Base-by-base conservation (phyloP, 1,140 invertebrate genomes). In the Brevipalpus yothersi region DNA sequence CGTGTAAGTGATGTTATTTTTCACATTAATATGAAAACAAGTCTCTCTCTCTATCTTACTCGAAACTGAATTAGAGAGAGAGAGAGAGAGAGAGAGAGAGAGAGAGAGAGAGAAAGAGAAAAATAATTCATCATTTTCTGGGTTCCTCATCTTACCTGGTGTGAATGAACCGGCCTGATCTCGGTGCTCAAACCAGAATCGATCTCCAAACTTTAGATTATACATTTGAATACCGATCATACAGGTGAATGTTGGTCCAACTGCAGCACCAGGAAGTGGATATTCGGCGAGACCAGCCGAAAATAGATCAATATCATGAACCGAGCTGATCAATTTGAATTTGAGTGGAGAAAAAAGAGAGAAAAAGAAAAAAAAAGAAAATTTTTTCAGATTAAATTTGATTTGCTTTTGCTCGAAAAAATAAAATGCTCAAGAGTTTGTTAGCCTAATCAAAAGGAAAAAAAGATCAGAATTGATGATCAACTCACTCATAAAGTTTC, bases 101-200 rank as follows among this genome's bases (percentile, higher is more conserved):
- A 31, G 31, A 31, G 31, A 31, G 31, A 31, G 31, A 31, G 31
- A 31, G 31, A 31, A 5, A 31, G 31, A 31, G 31, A 31, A 5
- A 31, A 5, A 31, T 31, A 31, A 5, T 31, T 31, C 31, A 31
- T 31, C 31, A 31, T 31, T 5, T 31, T 31, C 5, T 31, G 31
- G 31, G 31, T 31, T 31, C 31, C 31, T 31, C 5, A 31, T 31
- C 15, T 55, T 55, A 67, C 66, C 69, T 62, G 68, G 63, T 2
- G 67, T 72, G 56, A 78, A 76, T 53, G 75, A 74, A 47, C 73
- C 71, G 3, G 70, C 67, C 64, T 77, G 72, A 45, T 72, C 71
- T n/a, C 72, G 72, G 61, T 76, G 68, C 56, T 78, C 77, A 62
- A 68, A 70, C 60, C 69, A 71, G 59, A 65, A 69, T 57, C 70